Evolutionary conservation across 2,113 vertebrate genomes (phyloP).

Genomic region (Pachyramphus minor): DNA sequence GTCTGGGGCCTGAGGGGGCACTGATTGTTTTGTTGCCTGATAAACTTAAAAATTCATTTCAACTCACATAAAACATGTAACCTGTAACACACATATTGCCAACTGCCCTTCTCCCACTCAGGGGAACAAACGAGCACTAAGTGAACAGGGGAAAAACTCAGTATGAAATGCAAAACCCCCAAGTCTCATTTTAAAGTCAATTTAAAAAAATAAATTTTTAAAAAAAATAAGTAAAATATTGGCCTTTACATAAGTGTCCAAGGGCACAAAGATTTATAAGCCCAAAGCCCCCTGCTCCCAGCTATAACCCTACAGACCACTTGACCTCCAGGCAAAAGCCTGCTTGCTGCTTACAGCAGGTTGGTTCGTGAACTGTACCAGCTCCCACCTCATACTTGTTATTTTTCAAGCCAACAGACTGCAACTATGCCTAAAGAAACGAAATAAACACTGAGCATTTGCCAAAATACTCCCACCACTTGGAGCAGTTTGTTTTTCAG

Average conservation of each 20-base stretch:
- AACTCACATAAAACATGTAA: fast-evolving
- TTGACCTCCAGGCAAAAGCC: background rate
- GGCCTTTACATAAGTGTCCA: background rate
- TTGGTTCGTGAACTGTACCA: background rate
- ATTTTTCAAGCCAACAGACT: background rate
- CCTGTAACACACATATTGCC: background rate
- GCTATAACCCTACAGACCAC: background rate
- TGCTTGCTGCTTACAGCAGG: background rate
- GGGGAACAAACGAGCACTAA: background rate
- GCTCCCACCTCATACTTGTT: background rate
- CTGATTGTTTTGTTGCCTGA: background rate
- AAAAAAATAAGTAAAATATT: background rate
- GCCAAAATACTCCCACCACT: background rate
- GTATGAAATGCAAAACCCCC: background rate
- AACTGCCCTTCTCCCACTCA: background rate
- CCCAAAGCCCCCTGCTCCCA: background rate
- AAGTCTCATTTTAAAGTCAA: background rate
- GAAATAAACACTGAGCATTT: background rate
- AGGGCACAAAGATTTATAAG: background rate
- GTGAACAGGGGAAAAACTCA: background rate
- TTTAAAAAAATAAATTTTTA: background rate
- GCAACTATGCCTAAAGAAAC: background rate
- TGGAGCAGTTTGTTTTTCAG: background rate
- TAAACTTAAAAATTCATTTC: background rate
- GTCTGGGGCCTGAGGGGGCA: background rate